phyloP scores from a whole-genome alignment of 2,113 vertebrate genomes.

The Antechinus stuartii region DNA sequence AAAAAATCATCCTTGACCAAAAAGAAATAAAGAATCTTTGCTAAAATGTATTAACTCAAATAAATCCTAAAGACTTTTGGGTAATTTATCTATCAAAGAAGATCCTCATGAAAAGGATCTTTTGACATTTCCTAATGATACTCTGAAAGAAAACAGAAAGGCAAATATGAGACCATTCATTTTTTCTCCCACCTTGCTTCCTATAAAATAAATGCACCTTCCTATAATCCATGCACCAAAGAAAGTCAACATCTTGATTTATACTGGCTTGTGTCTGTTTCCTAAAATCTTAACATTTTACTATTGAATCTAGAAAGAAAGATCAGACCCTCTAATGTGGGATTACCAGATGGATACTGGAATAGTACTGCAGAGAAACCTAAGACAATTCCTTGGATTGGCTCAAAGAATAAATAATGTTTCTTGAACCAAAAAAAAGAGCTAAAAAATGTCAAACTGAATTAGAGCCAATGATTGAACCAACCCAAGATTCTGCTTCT shows the following conservation, averaged over 20 bases:
- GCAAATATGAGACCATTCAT: fast-evolving
- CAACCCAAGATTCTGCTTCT: not conserved
- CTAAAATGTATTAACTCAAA: fast-evolving
- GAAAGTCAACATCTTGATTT: not conserved
- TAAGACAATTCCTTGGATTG: fast-evolving
- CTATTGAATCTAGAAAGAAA: too few species aligned
- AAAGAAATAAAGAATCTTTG: fast-evolving
- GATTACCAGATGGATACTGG: not conserved
- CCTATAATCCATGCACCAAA: not conserved
- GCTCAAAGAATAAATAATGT: too few species aligned
- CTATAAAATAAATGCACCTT: too few species aligned
- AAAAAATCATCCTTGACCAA: not conserved
- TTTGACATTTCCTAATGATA: fast-evolving
- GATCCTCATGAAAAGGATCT: not conserved
- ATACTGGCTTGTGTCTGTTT: not conserved
- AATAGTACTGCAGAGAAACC: not conserved
- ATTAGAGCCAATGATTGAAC: not conserved
- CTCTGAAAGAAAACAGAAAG: fast-evolving
- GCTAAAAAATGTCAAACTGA: not conserved
- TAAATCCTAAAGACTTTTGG: not conserved
- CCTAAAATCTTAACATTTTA: not conserved
- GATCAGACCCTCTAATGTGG: not conserved
- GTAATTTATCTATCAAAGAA: not conserved
- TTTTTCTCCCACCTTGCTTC: not conserved
- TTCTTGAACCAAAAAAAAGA: not conserved